Evolutionary conservation across 2,888 invertebrate species (phyloP), one percentile per base, ranked within the genome.

Genomic region (Cryptus armator): DNA sequence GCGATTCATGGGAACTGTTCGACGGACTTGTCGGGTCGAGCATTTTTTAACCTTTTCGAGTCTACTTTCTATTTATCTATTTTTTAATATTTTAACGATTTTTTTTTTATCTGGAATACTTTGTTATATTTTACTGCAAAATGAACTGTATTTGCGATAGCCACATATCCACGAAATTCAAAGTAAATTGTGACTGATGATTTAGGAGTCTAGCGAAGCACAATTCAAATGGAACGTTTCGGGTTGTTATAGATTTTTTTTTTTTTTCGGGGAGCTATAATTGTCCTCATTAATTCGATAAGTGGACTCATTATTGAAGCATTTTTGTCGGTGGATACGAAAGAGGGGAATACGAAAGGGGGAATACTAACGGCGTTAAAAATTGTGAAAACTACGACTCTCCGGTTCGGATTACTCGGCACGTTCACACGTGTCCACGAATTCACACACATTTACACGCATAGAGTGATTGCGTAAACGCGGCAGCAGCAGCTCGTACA

Each of bases 201-300:
- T 29, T 62, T 6, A 32, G 6, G 29, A 24, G 59, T 59, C 10
- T 10, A 1, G 59, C 14, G 6, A 32, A 16, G 32, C 19, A 64
- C 32, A 76, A 71, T 80, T 59, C 75, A 43, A 80, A 71, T 53
- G 74, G 29, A 59, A 71, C 71, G 64, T 75, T 62, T 56, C 62
- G 43, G 48, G 19, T 71, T 56, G 79, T 48, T 71, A n/a, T 64
- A 74, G 67, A 81, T 74, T 74, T 81, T 84, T 85, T 74, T 74
- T 81, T 84, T 85, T 85, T 84, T 62, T 75, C 32, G 24, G 62
- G 67, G 71, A 48, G 32, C 64, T 77, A 86, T 87, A 87, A 86
- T 85, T 78, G 29, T 72, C 76, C 72, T 83, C 87, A 83, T 87
- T 88, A 88, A 87, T 87, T 83, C 81, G 72, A 80, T 87, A 84